These are phyloP conservation scores for Digitonthophagus gazella DNA, from an alignment of 2,888 invertebrate species.

Conservation along the genomic window DNA sequence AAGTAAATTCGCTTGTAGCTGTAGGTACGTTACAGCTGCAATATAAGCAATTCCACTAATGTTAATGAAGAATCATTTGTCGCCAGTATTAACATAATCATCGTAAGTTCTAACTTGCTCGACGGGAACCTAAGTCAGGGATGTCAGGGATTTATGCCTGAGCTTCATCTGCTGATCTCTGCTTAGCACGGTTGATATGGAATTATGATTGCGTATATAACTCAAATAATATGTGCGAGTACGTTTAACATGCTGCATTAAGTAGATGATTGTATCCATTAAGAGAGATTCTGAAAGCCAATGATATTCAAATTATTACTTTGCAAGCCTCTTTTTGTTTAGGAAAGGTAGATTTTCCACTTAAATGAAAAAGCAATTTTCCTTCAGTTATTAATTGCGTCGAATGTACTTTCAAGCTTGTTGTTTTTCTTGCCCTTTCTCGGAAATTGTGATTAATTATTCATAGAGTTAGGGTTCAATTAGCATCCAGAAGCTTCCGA, in stretches of 20 bases:
- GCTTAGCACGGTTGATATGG: not conserved
- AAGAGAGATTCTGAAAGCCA: no score
- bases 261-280: no score
- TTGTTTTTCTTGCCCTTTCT: not conserved
- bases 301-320: no score
- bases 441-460: not conserved
- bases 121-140: not conserved
- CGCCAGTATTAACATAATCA: conserved; percentile 43
- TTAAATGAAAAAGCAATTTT: no score
- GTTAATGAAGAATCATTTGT: conserved; percentile 32
- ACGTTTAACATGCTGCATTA: no score
- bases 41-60: conserved; percentile 21
- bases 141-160: not conserved
- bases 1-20: not conserved
- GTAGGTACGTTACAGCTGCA: conserved; percentile 1
- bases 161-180: not conserved
- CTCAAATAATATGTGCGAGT: no score
- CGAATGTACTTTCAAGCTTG: not conserved
- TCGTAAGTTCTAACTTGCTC: conserved; percentile 40
- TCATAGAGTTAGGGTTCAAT: not conserved
- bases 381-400: not conserved
- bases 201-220: not conserved
- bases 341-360: no score
- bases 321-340: no score
- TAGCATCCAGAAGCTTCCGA: not conserved